Base-by-base conservation (phyloP, 2,113 vertebrate species). In the Catagonus wagneri region DNA sequence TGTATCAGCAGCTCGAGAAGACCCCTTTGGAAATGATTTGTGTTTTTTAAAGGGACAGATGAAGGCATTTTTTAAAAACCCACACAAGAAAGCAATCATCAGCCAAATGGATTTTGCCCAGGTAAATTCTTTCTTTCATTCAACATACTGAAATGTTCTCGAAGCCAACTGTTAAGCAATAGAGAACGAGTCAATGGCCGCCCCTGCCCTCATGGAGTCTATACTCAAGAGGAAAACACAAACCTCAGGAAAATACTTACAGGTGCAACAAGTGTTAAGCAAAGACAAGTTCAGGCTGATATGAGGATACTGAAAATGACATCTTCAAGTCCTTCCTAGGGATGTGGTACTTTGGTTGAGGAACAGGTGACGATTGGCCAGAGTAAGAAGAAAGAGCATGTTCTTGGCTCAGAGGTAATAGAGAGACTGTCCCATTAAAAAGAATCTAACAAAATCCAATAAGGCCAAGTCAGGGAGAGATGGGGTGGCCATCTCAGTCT, bases 111-210 rank as follows among this genome's bases (percentile, higher is more conserved):
- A 89, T 54, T 71, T 83, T 76, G 34, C 36, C 50, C 19, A 84
- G 27, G 11, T 90, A 76, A 75, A 78, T 50, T 69, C 50, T 92
- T 66, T 80, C 58, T 88, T 95, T 83, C 36, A 68, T 65, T 89
- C 8, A 44, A 20, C 80, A 32, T 74, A 52, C 5, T 50, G 10
- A 80, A 50, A 88, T 71, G 2, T 84, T 93, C 20, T 84, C 20
- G 44, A 94, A 50, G 25, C 12, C 85, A 86, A 83, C 66, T 17
- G 54, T 36, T 76, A 68, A 83, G 25, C 44, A 95, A 80, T 7
- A 71, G 69, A 89, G 15, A 78, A 87, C 12, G 76, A 66, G 34
- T 68, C 0, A 66, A 16, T 58, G 34, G 58, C 16, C 32, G n/a
- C 7, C 7, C 44, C 27, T 72, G 0, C 22, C n/a, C 4, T 96